A percentile compares a stretch with the other conserved stretches of the same genome.
Conservation (phyloP, 2,797 vertebrate species). For the Gallinago solitaria region DNA sequence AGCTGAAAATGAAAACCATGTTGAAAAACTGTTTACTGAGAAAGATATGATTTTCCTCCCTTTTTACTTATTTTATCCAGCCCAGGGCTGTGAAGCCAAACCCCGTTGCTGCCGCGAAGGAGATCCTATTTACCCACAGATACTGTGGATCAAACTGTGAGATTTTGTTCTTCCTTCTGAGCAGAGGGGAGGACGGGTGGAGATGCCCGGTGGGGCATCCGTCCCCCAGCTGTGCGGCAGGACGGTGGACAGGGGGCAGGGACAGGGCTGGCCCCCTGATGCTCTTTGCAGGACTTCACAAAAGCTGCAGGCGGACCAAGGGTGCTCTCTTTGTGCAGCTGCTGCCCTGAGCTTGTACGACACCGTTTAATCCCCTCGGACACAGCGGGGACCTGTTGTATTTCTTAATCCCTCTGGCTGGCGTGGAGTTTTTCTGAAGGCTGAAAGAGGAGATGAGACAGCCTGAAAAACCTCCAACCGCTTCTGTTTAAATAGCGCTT, state of each 20-base stretch:
- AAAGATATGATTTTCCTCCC: neutral
- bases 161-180: neutral
- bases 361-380: neutral
- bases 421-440: neutral
- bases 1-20: neutral
- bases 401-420: neutral
- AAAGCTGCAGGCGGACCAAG: neutral
- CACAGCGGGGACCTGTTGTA: neutral
- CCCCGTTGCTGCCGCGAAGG: fast-evolving
- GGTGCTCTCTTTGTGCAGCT: neutral
- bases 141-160: neutral
- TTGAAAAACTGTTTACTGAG: neutral
- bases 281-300: neutral
- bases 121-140: neutral
- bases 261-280: neutral
- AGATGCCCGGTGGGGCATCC: neutral
- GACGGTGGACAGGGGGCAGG: neutral
- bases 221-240: fast-evolving
- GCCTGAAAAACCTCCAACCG: neutral
- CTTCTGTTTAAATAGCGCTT: neutral
- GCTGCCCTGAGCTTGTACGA: neutral
- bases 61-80: neutral
- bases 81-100: neutral
- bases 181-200: fast-evolving
- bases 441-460: neutral